Base-by-base conservation (phyloP, 2,113 vertebrate species). In the Prolemur simus region DNA sequence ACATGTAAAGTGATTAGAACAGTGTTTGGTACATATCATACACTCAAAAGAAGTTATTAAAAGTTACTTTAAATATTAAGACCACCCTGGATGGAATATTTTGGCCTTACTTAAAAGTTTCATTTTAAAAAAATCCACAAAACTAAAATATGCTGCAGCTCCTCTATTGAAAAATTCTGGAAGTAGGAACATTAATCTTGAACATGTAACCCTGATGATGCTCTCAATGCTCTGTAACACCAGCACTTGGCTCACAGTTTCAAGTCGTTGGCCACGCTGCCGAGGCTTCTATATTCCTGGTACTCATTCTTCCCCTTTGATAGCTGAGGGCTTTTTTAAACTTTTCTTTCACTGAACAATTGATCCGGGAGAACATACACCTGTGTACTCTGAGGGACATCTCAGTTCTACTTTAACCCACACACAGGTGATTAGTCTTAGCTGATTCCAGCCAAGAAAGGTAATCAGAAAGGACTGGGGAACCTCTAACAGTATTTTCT, bases 1-100 rank as follows among this genome's bases (percentile, higher is more conserved):
- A 52, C 29, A 29, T 1, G 10, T 13, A 58, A 71, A 64, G n/a
- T 73, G 60, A 71, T 82, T 54, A 90, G 45, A 84, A 74, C 13
- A 56, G 47, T 17, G 8, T 54, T 68, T 91, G 20, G 78, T 63
- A 76, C 49, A 71, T 23, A 56, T 42, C n/a, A 81, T 12, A 77
- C n/a, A 71, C 27, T 76, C 68, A 88, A 47, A 78, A 82, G 18
- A 93, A n/a, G 15, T 37, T 68, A 86, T 25, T 94, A 54, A 84
- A 81, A 73, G 34, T 49, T 81, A 96, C 37, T 89, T 87, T 56
- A 81, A 81, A 76, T 81, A 81, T 37, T 69, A 85, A 84, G 77
- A 93, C 21, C 42, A 60, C 58, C 39, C 49, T 37, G 6, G 23
- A 47, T 42, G 63, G 52, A 47, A 45, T 42, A 71, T 12, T 81